phyloP scores from a whole-genome alignment of 2,797 vertebrate species.

The Scleropages formosus region DNA sequence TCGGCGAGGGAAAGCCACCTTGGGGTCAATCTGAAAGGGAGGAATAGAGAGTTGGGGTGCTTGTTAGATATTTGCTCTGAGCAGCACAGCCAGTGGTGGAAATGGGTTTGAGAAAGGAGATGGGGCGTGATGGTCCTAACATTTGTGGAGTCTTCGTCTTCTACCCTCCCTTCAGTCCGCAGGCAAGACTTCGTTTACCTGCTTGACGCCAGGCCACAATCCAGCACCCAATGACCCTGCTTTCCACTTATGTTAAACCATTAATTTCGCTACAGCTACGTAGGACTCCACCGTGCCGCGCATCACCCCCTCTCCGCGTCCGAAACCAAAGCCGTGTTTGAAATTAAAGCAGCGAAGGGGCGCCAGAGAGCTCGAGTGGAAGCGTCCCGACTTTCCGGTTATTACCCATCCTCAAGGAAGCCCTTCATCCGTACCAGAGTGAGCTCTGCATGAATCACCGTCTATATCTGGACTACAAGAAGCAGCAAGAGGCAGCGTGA shows the following conservation, averaged over 20 bases:
- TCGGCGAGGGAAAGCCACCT: constrained; percentile 96
- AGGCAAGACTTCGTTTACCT: background rate
- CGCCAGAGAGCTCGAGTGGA: background rate
- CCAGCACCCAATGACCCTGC: background rate
- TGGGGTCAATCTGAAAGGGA: constrained; percentile 90
- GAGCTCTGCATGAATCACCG: background rate
- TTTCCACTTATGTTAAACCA: background rate
- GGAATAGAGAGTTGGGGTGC: constrained; percentile 41
- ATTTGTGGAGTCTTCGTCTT: constrained; percentile 2
- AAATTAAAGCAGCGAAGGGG: background rate
- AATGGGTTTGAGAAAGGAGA: background rate
- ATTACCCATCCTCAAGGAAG: background rate
- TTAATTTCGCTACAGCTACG: background rate
- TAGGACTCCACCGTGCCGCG: background rate
- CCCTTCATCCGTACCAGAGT: background rate
- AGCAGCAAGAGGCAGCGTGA: background rate
- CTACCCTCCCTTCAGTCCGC: background rate
- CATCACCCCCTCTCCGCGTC: background rate
- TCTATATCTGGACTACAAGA: background rate
- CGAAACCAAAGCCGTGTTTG: constrained; percentile 3
- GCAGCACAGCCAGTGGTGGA: background rate
- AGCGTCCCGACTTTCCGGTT: background rate
- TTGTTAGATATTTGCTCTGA: constrained; percentile 34
- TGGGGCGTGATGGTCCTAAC: background rate
- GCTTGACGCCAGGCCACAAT: background rate